Percentiles rank a stretch among this genome's conserved stretches.
phyloP scores from a whole-genome alignment of 2,888 invertebrate genomes.

The Nomada lathburiana region DNA sequence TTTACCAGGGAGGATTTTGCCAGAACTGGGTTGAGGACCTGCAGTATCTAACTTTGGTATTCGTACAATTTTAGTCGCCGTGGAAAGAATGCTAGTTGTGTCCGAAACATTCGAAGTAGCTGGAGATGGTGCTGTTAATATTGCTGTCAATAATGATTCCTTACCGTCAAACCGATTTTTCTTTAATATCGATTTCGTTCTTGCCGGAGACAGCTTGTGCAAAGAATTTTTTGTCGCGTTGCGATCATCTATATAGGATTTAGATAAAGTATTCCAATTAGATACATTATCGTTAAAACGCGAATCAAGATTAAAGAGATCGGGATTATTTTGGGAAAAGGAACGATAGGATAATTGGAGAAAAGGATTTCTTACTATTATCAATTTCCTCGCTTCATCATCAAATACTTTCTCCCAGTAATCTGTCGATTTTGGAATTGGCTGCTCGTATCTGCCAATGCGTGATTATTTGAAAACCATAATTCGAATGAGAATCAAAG shows the following conservation, averaged over 20 bases:
- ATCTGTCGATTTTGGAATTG: slow-evolving; percentile 66
- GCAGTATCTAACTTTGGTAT: slow-evolving; percentile 75
- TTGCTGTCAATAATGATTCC: slow-evolving; percentile 6
- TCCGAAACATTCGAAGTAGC: slow-evolving; percentile 16
- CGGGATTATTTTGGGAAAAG: slow-evolving; percentile 32
- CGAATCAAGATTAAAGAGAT: slow-evolving; percentile 1
- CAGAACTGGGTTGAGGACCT: slow-evolving; percentile 73
- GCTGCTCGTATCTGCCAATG: slow-evolving; percentile 74
- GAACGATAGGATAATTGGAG: slow-evolving; percentile 50
- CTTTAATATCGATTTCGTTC: background rate
- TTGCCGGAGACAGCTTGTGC: slow-evolving; percentile 6
- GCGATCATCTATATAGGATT: slow-evolving; percentile 1
- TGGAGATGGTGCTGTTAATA: background rate
- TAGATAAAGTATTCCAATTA: slow-evolving; percentile 17
- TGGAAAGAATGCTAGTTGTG: background rate
- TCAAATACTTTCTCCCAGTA: slow-evolving; percentile 76
- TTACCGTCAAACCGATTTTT: background rate
- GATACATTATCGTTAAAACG: background rate
- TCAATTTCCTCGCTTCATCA: slow-evolving; percentile 71
- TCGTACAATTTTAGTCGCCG: slow-evolving; percentile 19
- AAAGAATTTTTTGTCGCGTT: slow-evolving; percentile 28
- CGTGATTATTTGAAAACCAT: background rate
- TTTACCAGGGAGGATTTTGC: slow-evolving; percentile 52
- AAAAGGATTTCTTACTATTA: slow-evolving; percentile 76
- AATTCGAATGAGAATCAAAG: background rate